Base-by-base conservation (phyloP, 2,888 invertebrate genomes). In the Hypolimnas misippus region DNA sequence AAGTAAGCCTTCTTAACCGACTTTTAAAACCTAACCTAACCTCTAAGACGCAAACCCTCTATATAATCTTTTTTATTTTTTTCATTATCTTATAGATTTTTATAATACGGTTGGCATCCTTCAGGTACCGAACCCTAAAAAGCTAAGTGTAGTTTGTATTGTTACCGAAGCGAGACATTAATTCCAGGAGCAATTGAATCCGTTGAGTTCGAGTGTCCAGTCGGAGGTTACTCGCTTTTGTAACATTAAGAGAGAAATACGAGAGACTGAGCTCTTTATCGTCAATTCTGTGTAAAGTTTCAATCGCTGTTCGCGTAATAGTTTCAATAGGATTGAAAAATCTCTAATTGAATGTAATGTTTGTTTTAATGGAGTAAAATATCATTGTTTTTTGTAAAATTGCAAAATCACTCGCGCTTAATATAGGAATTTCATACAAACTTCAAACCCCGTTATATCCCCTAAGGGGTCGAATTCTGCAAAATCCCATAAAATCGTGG, bases 191-290 rank as follows among this genome's bases (percentile, higher is more conserved):
- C 62, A 62, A 67, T 66, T 64, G 59, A 57, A 59, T 58, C 63
- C 57, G 57, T 62, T 55, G 52, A 62, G 62, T 50, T 54, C 56
- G 42, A 62, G 62, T 57, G 51, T 65, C 62, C 62, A 62, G 49
- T 25, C 31, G 40, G 29, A 57, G 63, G 61, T 53, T 21, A 53
- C 52, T 42, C 51, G 58, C 56, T 64, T 63, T 66, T 63, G 61
- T 61, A 63, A 61, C 66, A 64, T 66, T 67, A 62, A 62, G 62
- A 53, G 62, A 62, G 64, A 67, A 64, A 65, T 67, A 65, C 66
- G 58, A 54, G 60, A 57, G 52, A 64, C 58, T 46, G 54, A 55
- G 35, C 57, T 61, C 63, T 57, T 63, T 58, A 57, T 57, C 44
- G 60, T 63, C 57, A 61, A 63, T 66, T 61, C 61, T 52, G 49